Conservation (phyloP, 2,888 invertebrate species). For the Hermodice carunculata region DNA sequence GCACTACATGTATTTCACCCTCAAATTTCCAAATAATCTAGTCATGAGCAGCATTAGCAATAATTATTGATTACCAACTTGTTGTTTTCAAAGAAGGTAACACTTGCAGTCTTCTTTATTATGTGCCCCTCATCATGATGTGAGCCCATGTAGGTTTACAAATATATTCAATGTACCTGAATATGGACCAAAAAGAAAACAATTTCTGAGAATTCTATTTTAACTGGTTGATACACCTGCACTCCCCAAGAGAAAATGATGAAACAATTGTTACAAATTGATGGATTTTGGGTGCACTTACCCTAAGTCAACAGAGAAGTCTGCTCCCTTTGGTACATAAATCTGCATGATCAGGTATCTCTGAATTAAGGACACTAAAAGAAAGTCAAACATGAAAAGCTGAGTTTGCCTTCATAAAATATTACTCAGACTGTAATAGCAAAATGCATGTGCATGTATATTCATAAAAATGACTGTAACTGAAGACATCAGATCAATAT, state of each 20-base stretch:
- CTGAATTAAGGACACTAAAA: constrained; percentile 64
- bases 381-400: constrained; percentile 8
- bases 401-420: too few relatives aligned
- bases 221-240: background rate
- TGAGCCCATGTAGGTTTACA: too few relatives aligned
- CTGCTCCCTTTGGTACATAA: constrained; percentile 59
- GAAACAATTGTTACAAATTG: background rate
- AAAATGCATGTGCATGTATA: background rate
- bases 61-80: too few relatives aligned
- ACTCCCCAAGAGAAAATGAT: background rate
- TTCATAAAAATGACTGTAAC: background rate
- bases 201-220: background rate
- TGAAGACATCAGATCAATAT: background rate
- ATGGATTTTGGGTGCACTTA: constrained; percentile 29
- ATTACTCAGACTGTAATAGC: background rate
- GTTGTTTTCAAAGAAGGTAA: too few relatives aligned
- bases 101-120: too few relatives aligned
- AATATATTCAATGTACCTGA: too few relatives aligned
- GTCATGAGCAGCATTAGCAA: too few relatives aligned
- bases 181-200: too few relatives aligned
- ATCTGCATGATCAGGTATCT: constrained; percentile 63
- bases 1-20: too few relatives aligned
- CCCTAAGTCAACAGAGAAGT: constrained; percentile 67
- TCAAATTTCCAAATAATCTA: too few relatives aligned
- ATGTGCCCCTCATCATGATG: too few relatives aligned